A percentile compares a stretch with the other conserved stretches of the same genome.
Evolutionary conservation across 2,797 vertebrate genomes (phyloP).

Genomic region (Apogon talboti): DNA sequence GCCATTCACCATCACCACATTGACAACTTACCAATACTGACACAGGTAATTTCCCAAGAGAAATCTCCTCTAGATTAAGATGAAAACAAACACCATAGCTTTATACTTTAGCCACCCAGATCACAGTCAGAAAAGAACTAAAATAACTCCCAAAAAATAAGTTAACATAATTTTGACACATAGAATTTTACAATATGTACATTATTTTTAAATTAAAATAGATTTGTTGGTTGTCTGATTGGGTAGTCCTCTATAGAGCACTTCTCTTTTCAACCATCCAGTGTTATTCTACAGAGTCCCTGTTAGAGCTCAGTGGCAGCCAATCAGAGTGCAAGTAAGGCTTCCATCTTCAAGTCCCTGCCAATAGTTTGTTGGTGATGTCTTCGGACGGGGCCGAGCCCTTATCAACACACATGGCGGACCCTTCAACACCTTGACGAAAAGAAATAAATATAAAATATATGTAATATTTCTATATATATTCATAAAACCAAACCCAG

Average conservation of each 20-base stretch:
- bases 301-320: constrained; percentile 58
- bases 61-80: constrained; percentile 65
- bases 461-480: constrained; percentile 85
- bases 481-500: constrained; percentile 84
- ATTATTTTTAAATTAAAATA: constrained; percentile 88
- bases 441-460: constrained; percentile 87
- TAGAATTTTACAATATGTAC: constrained; percentile 90
- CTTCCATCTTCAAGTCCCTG: constrained; percentile 76
- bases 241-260: constrained; percentile 72
- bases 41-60: constrained; percentile 53
- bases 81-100: constrained; percentile 75
- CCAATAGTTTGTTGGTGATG: constrained; percentile 70
- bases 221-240: constrained; percentile 84
- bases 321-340: constrained; percentile 80
- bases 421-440: constrained; percentile 76
- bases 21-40: constrained; percentile 64
- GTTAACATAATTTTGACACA: constrained; percentile 87
- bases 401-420: constrained; percentile 77
- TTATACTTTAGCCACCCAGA: constrained; percentile 74
- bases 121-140: constrained; percentile 77
- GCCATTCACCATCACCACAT: constrained; percentile 46
- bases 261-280: constrained; percentile 65
- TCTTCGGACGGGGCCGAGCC: constrained; percentile 70
- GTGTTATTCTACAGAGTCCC: constrained; percentile 65
- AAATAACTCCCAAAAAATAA: constrained; percentile 83